A percentile compares a stretch with the other conserved stretches of the same genome.
Evolutionary conservation across 2,888 invertebrate species (phyloP).

Genomic region (Epirrhoe tristata): DNA sequence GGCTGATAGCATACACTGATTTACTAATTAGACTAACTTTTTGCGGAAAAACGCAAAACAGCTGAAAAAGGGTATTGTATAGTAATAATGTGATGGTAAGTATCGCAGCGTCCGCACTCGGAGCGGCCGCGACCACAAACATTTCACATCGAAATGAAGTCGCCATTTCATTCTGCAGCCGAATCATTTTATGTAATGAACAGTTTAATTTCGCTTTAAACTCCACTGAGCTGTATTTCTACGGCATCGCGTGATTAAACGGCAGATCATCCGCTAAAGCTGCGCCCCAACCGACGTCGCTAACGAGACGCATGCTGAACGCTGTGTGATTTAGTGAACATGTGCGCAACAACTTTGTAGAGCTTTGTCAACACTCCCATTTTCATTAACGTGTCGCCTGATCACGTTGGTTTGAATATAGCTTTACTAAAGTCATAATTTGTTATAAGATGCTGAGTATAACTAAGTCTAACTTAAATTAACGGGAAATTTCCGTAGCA

Average conservation of each 20-base stretch:
- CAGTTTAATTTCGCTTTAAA: constrained; percentile 18
- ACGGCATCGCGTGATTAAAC: constrained; percentile 5
- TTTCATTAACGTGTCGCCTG: not conserved
- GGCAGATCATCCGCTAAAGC: constrained; percentile 7
- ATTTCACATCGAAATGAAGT: constrained; percentile 17
- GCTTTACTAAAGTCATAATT: not conserved
- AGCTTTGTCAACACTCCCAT: not conserved
- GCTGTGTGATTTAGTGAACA: not conserved
- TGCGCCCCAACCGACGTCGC: not conserved
- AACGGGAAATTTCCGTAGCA: not conserved
- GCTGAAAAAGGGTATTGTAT: too few species aligned
- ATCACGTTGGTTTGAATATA: not conserved
- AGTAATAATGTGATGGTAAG: not conserved
- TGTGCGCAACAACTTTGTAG: not conserved
- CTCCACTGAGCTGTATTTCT: constrained; percentile 17
- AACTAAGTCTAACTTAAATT: not conserved
- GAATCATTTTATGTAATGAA: constrained; percentile 21
- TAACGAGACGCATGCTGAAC: not conserved
- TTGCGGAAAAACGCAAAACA: too few species aligned
- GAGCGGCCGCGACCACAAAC: constrained; percentile 11
- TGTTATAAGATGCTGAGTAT: too few species aligned
- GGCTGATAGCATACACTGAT: too few species aligned
- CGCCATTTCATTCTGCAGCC: constrained; percentile 16
- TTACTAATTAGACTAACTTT: too few species aligned
- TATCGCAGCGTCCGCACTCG: not conserved